Conservation (phyloP, 2,797 vertebrate species). For the Sebastiscus albofasciatus region DNA sequence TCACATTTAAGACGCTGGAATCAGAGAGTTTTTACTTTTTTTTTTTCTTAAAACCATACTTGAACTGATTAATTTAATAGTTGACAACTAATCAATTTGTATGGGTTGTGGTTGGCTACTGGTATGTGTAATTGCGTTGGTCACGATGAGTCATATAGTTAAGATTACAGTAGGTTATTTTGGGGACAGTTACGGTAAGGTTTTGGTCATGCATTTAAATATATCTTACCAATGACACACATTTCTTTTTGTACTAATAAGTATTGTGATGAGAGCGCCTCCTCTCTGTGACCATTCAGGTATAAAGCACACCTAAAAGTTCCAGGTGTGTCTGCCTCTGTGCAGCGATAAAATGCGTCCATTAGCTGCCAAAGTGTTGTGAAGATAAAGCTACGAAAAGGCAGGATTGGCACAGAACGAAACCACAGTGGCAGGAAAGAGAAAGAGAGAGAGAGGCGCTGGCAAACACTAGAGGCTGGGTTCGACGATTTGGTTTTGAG, state of each 20-base stretch:
- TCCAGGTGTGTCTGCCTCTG: constrained; percentile 40
- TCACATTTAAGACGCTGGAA: too few relatives aligned
- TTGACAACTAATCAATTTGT: background rate
- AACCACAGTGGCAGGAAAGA: constrained; percentile 41
- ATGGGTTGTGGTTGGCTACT: background rate
- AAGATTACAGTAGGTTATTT: background rate
- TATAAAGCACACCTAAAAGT: constrained; percentile 19
- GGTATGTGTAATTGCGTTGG: background rate
- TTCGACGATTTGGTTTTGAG: constrained; percentile 57
- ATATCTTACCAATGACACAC: background rate
- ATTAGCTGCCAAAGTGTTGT: constrained; percentile 44
- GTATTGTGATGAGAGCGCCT: background rate
- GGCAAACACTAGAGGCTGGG: constrained; percentile 52
- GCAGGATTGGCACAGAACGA: constrained; percentile 34
- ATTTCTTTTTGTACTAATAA: background rate
- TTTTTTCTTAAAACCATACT: too few relatives aligned
- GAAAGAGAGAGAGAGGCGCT: constrained; percentile 32
- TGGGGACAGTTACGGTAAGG: background rate
- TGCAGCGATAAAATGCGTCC: constrained; percentile 47
- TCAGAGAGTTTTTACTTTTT: too few relatives aligned
- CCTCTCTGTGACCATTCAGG: background rate
- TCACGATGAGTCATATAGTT: background rate
- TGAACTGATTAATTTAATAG: too few relatives aligned
- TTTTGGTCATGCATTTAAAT: background rate
- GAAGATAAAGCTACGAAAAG: constrained; percentile 31